A percentile compares a stretch with the other conserved stretches of the same genome.
These are phyloP conservation scores for Drosophila siamana DNA, from an alignment of 2,888 invertebrate genomes.

Conservation along the genomic window DNA sequence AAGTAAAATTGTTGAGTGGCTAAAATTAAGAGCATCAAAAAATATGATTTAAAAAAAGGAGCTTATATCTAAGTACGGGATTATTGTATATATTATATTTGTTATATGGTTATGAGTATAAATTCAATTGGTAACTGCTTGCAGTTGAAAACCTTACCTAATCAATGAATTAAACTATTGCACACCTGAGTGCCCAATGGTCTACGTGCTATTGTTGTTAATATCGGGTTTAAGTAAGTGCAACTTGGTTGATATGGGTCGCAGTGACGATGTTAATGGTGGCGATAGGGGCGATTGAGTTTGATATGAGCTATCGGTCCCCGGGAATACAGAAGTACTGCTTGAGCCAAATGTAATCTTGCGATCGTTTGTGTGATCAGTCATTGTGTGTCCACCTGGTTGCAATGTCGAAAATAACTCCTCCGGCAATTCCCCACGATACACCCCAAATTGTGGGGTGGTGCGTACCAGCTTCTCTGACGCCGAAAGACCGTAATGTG, in stretches of 20 bases:
- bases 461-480: constrained; percentile 88
- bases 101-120: constrained; percentile 54
- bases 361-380: constrained; percentile 64
- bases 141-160: constrained; percentile 56
- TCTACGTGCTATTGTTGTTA: constrained; percentile 55
- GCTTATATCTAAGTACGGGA: constrained; percentile 63
- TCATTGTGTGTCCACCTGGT: constrained; percentile 61
- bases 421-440: constrained; percentile 89
- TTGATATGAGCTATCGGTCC: constrained; percentile 34
- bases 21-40: constrained; percentile 70
- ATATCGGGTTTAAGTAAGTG: constrained; percentile 70
- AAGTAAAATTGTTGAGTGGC: constrained; percentile 57
- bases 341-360: constrained; percentile 25
- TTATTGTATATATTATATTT: constrained; percentile 35
- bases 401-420: constrained; percentile 84
- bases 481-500: constrained; percentile 84
- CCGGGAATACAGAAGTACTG: constrained; percentile 24
- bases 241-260: constrained; percentile 81
- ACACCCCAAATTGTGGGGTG: constrained; percentile 90
- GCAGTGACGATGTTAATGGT: constrained; percentile 65
- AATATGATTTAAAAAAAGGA: constrained; percentile 44
- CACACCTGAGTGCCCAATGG: constrained; percentile 49
- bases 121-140: constrained; percentile 60
- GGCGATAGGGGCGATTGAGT: constrained; percentile 48
- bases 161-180: constrained; percentile 62